Percentiles rank a stretch among this genome's conserved stretches.
Evolutionary conservation across 2,888 invertebrate species (phyloP).

Genomic region (Drosophila parthenogenetica): DNA sequence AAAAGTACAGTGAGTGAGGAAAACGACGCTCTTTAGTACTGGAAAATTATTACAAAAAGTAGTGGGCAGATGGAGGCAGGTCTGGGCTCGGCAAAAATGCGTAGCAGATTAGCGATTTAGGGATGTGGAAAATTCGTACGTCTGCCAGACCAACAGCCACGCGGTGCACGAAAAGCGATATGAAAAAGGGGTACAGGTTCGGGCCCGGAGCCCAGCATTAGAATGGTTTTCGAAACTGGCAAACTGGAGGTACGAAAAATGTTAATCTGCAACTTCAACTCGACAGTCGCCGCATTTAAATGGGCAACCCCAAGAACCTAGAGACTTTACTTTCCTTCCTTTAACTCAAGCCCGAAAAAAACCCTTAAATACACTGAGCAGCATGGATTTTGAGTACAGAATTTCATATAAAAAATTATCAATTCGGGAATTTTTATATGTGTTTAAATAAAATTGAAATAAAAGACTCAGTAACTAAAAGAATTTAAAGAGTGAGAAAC

Average conservation of each 20-base stretch:
- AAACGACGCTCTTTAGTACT: slow-evolving; percentile 1
- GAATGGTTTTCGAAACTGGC: slow-evolving; percentile 51
- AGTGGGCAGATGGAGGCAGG: slow-evolving; percentile 19
- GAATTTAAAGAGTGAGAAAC: no score
- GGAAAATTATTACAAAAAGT: slow-evolving; percentile 73
- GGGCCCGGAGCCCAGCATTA: slow-evolving; percentile 13
- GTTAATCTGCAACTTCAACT: slow-evolving; percentile 64
- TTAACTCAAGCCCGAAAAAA: slow-evolving; percentile 1
- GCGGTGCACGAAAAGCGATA: slow-evolving; percentile 8
- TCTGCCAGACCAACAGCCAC: slow-evolving; percentile 57
- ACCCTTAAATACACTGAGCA: slow-evolving; percentile 53
- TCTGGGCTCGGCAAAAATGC: slow-evolving; percentile 61
- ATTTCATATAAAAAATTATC: no score
- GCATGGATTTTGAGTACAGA: neutral
- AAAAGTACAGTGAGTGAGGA: slow-evolving; percentile 14
- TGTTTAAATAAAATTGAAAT: no score
- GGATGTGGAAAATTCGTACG: slow-evolving; percentile 81
- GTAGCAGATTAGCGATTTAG: slow-evolving; percentile 82
- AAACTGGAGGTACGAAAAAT: slow-evolving; percentile 45
- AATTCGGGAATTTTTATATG: no score
- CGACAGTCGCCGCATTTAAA: slow-evolving; percentile 53
- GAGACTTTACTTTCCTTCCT: neutral
- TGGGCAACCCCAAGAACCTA: slow-evolving; percentile 23
- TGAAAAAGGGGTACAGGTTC: slow-evolving; percentile 54
- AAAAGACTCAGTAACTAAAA: no score